These are phyloP conservation scores for Boleophthalmus pectinirostris DNA, from an alignment of 2,113 vertebrate species.

Conservation along the genomic window DNA sequence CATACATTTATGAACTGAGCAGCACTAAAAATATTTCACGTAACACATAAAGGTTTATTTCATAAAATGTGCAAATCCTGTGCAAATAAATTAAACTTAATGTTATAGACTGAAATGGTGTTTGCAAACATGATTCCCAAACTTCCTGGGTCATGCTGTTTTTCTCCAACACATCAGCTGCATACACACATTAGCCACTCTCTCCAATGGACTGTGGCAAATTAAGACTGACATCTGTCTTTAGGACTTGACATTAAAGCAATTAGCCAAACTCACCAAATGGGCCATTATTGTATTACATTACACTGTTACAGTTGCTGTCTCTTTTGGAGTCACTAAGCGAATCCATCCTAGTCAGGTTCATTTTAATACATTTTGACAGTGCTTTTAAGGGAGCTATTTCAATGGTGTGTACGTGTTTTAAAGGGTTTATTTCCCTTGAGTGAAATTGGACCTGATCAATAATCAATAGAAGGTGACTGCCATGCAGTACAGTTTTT, in stretches of 20 bases:
- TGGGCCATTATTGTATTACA: constrained; percentile 6
- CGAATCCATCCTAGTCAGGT: not conserved
- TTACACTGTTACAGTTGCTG: not conserved
- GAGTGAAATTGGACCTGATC: constrained; percentile 4
- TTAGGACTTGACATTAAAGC: constrained; percentile 2
- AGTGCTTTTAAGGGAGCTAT: not conserved
- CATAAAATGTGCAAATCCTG: not conserved
- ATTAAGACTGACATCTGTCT: constrained; percentile 5
- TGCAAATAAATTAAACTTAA: not conserved
- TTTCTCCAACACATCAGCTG: not conserved
- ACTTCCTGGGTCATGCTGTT: not conserved
- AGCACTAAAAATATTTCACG: not conserved
- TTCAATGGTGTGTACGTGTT: constrained; percentile 1
- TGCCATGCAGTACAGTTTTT: not conserved
- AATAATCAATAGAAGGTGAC: not conserved
- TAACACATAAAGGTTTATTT: not conserved
- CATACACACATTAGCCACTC: not conserved
- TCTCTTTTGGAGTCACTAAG: constrained; percentile 8
- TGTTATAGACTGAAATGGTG: not conserved
- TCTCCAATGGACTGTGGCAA: not conserved
- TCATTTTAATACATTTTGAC: constrained; percentile 16
- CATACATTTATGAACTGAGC: not conserved
- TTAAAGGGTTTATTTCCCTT: not conserved
- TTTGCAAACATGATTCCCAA: not conserved
- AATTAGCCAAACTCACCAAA: constrained; percentile 10